These are phyloP conservation scores for Aix galericulata DNA, from an alignment of 2,113 vertebrate genomes.

Conservation along the genomic window DNA sequence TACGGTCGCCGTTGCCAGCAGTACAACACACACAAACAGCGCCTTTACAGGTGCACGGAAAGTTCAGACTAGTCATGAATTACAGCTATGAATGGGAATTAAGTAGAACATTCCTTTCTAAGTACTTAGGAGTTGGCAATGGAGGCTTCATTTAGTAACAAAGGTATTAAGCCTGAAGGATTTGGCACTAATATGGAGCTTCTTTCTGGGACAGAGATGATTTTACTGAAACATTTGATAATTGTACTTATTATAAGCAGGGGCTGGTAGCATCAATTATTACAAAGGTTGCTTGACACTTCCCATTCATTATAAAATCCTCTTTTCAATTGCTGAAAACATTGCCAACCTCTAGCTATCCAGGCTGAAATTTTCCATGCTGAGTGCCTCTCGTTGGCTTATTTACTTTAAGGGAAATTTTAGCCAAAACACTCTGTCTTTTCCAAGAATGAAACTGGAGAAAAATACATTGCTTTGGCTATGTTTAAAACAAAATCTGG, in stretches of 20 bases:
- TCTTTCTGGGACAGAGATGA: conserved; percentile 34
- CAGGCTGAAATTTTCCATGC: conserved; percentile 57
- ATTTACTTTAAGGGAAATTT: conserved; percentile 13
- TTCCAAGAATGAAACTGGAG: not conserved
- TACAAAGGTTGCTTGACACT: conserved; percentile 45
- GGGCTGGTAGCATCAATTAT: conserved; percentile 48
- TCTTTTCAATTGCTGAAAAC: conserved; percentile 24
- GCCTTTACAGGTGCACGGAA: conserved; percentile 57
- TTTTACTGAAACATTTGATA: conserved; percentile 62
- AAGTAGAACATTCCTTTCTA: conserved; percentile 65
- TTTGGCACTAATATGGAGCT: conserved; percentile 54
- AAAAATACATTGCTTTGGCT: not conserved
- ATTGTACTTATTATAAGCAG: conserved; percentile 51
- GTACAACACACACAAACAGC: conserved; percentile 29
- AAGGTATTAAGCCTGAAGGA: conserved; percentile 55
- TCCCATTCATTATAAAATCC: conserved; percentile 43
- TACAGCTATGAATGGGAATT: conserved; percentile 54
- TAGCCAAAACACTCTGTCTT: not conserved
- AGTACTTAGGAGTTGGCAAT: conserved; percentile 53
- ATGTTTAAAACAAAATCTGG: not conserved
- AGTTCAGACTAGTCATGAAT: conserved; percentile 61
- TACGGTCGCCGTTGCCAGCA: conserved; percentile 25
- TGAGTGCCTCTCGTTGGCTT: not conserved
- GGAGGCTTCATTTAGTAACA: not conserved
- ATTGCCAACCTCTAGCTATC: conserved; percentile 12